Evolutionary conservation across 2,888 invertebrate species (phyloP).

Genomic region (Anorthoa munda): DNA sequence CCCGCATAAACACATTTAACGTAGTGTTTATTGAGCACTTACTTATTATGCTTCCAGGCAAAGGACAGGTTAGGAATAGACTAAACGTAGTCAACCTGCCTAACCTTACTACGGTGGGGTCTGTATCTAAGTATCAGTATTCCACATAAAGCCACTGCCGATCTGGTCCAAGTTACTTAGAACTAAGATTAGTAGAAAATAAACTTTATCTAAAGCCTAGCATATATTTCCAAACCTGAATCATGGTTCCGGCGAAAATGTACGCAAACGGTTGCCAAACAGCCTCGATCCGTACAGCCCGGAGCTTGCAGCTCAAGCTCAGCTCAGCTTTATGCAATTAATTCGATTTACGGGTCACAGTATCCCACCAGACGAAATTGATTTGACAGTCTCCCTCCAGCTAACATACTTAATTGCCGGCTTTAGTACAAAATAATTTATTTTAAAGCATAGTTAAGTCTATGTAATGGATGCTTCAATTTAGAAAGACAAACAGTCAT

Average conservation of each 20-base stretch:
- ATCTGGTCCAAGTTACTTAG: no score
- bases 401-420: constrained; percentile 27
- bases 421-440: constrained; percentile 40
- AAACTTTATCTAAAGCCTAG: not conserved
- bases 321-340: constrained; percentile 34
- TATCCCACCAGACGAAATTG: constrained; percentile 24
- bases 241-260: not conserved
- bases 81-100: no score
- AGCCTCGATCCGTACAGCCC: not conserved
- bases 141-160: no score
- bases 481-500: not conserved
- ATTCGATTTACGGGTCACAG: constrained; percentile 30
- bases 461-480: not conserved
- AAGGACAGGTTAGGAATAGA: not conserved
- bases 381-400: constrained; percentile 31
- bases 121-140: no score
- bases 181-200: not conserved
- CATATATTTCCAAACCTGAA: not conserved
- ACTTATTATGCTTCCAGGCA: not conserved
- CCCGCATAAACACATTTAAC: not conserved
- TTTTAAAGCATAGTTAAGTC: constrained; percentile 22
- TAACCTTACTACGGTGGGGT: no score
- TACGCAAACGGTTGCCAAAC: not conserved
- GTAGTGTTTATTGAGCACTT: not conserved
- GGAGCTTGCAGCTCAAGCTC: constrained; percentile 12